Evolutionary conservation across 2,797 vertebrate species (phyloP).

Genomic region (Channallabes apus): DNA sequence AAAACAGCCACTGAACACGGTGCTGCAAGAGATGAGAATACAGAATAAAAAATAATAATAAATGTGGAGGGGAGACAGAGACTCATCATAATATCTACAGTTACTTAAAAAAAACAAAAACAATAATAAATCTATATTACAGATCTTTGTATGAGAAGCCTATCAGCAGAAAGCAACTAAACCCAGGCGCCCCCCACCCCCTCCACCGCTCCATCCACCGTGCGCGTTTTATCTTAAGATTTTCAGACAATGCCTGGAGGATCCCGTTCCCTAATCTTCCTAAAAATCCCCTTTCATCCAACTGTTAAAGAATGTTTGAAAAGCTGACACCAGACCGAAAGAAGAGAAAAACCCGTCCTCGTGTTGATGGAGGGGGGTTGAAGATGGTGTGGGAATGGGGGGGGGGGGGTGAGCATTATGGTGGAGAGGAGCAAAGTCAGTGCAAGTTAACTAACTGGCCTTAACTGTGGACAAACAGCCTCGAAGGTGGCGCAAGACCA

Average conservation of each 20-base stretch:
- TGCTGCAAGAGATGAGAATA: constrained; percentile 27
- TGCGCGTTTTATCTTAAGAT: constrained; percentile 89
- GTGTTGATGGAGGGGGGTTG: constrained; percentile 65
- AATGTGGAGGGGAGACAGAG: neutral
- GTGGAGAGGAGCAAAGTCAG: constrained; percentile 67
- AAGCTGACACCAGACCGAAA: constrained; percentile 88
- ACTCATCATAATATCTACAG: constrained; percentile 35
- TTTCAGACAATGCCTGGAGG: constrained; percentile 96
- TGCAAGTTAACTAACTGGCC: constrained; percentile 94
- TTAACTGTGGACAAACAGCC: constrained; percentile 93
- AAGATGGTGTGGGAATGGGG: constrained; percentile 59
- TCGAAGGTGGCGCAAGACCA: constrained; percentile 86
- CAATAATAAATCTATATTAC: constrained; percentile 60
- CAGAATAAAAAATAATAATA: neutral
- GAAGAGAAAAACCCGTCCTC: constrained; percentile 68
- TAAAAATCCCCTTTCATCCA: constrained; percentile 99
- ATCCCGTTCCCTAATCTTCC: constrained; percentile 96
- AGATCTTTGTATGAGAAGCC: constrained; percentile 45
- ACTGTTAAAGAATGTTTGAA: constrained; percentile 99
- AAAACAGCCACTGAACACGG: constrained; percentile 30
- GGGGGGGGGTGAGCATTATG: constrained; percentile 19
- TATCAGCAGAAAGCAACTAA: constrained; percentile 44
- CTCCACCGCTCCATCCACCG: constrained; percentile 72
- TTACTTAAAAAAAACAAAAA: constrained; percentile 34
- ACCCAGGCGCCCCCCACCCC: constrained; percentile 43